Percentiles rank a stretch among this genome's conserved stretches.
Conservation (phyloP, 64 coral and sea anemone genomes). For the Montipora efflorescens region DNA sequence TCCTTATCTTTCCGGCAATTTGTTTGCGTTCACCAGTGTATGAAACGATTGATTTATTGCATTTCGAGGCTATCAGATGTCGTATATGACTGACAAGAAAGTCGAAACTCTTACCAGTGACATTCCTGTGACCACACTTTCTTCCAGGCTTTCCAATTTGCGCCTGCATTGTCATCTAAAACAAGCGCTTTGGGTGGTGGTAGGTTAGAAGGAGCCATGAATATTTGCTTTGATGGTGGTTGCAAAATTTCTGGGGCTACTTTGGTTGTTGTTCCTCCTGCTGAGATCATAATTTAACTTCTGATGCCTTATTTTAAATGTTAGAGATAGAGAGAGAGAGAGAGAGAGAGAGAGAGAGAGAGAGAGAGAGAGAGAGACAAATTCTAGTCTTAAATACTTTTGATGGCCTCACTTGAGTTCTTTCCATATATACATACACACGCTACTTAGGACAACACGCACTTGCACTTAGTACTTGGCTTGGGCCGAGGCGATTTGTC, state of each 20-base stretch:
- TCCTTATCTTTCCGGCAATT: background rate
- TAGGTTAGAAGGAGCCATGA: background rate
- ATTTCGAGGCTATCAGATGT: too few relatives aligned
- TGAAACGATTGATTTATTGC: too few relatives aligned
- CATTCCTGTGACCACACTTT: conserved; percentile 38
- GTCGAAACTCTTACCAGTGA: background rate
- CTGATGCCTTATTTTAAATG: background rate
- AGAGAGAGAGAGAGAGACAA: too few relatives aligned
- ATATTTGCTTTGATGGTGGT: background rate
- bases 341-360: too few relatives aligned
- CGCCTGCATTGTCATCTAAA: background rate
- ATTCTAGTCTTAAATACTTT: too few relatives aligned
- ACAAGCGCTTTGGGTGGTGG: background rate
- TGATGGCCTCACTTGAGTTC: too few relatives aligned
- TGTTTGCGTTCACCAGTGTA: background rate
- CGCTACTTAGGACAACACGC: too few relatives aligned
- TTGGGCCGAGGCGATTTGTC: too few relatives aligned
- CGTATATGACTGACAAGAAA: conserved; percentile 9
- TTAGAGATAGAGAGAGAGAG: background rate
- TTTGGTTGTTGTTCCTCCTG: background rate
- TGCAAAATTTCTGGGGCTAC: background rate
- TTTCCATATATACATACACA: too few relatives aligned
- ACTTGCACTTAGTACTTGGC: too few relatives aligned
- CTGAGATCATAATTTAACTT: background rate
- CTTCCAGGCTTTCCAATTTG: conserved; percentile 35